phyloP scores from a whole-genome alignment of 1,140 invertebrate species.

The Trissolcus basalis region DNA sequence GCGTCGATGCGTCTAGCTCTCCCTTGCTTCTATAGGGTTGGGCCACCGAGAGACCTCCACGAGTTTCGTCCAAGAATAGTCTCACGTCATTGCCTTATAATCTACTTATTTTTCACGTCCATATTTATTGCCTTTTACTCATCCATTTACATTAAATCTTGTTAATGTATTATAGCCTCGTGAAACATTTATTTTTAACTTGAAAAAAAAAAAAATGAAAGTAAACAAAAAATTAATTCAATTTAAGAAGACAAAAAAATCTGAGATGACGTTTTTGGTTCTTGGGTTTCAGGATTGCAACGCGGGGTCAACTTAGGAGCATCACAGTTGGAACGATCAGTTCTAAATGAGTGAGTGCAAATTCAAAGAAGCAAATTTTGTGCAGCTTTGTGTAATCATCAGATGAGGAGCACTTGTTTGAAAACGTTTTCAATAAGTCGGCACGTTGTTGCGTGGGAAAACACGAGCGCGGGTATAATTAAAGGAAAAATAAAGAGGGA shows the following conservation, averaged over 20 bases:
- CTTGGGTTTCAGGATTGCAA: neutral
- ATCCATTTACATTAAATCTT: too few relatives aligned
- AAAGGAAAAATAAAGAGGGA: conserved; percentile 14
- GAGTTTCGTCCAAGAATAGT: conserved; percentile 32
- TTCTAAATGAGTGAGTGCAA: conserved; percentile 30
- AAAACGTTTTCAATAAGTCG: too few relatives aligned
- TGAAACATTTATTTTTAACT: too few relatives aligned
- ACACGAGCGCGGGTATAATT: conserved; percentile 21
- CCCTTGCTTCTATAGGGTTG: conserved; percentile 21
- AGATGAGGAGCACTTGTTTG: too few relatives aligned
- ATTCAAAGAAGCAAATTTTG: neutral
- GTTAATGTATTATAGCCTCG: too few relatives aligned
- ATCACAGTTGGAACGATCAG: conserved; percentile 1
- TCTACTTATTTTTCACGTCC: conserved; percentile 4
- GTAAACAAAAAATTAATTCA: too few relatives aligned
- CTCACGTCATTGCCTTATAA: conserved; percentile 10
- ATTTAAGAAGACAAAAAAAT: too few relatives aligned
- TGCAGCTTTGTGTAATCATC: neutral
- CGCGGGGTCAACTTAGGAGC: neutral
- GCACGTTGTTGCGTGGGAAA: conserved; percentile 37
- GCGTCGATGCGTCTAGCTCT: conserved; percentile 21
- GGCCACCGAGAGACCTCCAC: conserved; percentile 8
- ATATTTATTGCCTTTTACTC: conserved; percentile 10
- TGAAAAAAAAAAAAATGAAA: too few relatives aligned
- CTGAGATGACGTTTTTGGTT: neutral